These are phyloP conservation scores for Mongoloraphidia duomilia DNA, from an alignment of 2,888 invertebrate genomes.

Conservation along the genomic window DNA sequence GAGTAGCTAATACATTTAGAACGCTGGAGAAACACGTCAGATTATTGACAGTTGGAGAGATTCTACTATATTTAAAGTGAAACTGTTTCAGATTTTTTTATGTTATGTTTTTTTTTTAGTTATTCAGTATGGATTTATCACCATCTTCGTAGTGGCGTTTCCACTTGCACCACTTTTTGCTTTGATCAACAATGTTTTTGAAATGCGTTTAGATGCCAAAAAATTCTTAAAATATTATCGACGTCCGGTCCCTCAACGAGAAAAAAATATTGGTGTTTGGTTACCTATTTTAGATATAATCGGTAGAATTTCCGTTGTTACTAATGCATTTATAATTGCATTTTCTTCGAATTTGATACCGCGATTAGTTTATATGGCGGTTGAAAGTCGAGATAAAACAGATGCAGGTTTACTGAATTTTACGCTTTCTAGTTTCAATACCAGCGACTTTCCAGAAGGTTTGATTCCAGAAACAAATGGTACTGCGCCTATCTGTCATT, in stretches of 20 bases:
- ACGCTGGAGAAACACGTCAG: conserved; percentile 1
- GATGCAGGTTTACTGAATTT: conserved; percentile 53
- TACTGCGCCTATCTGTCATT: conserved; percentile 38
- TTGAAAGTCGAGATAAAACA: conserved; percentile 33
- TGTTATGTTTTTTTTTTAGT: conserved; percentile 33
- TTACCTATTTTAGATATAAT: conserved; percentile 57
- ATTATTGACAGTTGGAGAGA: not conserved
- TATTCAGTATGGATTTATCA: conserved; percentile 74
- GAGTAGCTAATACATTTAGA: not conserved
- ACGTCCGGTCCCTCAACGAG: conserved; percentile 57
- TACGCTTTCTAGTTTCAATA: conserved; percentile 50
- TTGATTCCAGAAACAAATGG: conserved; percentile 20
- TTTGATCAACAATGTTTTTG: conserved; percentile 65
- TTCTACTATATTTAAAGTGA: no score
- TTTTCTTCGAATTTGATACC: conserved; percentile 77
- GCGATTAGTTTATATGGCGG: conserved; percentile 49
- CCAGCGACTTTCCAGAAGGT: conserved; percentile 38
- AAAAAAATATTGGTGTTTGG: conserved; percentile 69
- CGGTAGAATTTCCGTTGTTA: conserved; percentile 59
- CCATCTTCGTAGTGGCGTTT: conserved; percentile 74
- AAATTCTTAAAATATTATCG: conserved; percentile 63
- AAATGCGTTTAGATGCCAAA: conserved; percentile 69
- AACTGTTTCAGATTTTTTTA: not conserved
- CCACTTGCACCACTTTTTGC: conserved; percentile 74
- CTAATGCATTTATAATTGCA: conserved; percentile 64